Evolutionary conservation across 1,140 invertebrate genomes (phyloP).

Genomic region (Papilio dardanus): DNA sequence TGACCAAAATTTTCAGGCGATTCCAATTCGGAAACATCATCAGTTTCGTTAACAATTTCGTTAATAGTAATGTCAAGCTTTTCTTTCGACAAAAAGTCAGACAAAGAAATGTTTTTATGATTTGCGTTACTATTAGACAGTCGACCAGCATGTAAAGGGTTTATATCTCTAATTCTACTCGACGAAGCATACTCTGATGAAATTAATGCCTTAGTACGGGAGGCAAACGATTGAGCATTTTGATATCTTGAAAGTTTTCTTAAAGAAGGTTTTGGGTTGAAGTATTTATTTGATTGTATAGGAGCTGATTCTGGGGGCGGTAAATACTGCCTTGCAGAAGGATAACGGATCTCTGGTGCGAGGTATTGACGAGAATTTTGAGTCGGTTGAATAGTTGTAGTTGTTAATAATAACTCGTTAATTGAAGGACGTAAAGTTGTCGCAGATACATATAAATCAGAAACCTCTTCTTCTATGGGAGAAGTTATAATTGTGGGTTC

Average conservation of each 20-base stretch:
- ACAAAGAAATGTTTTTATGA: constrained; percentile 65
- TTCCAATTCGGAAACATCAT: constrained; percentile 53
- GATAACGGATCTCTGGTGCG: constrained; percentile 57
- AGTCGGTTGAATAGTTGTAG: constrained; percentile 43
- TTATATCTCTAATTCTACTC: constrained; percentile 30
- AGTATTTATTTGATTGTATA: constrained; percentile 56
- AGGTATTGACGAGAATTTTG: constrained; percentile 49
- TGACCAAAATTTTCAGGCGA: constrained; percentile 51
- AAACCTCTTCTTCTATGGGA: constrained; percentile 40
- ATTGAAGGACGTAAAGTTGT: constrained; percentile 45
- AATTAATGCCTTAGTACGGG: constrained; percentile 46
- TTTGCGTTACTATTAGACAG: constrained; percentile 54
- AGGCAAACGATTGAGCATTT: constrained; percentile 50
- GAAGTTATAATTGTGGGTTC: constrained; percentile 23
- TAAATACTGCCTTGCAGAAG: constrained; percentile 55
- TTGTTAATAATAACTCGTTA: constrained; percentile 36
- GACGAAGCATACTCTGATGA: constrained; percentile 28
- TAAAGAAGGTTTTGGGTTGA: constrained; percentile 48
- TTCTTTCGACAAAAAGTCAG: constrained; percentile 70
- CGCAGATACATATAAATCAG: constrained; percentile 50
- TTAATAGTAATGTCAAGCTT: constrained; percentile 68
- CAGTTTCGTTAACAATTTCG: constrained; percentile 70
- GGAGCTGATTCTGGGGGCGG: constrained; percentile 50
- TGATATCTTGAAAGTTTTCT: constrained; percentile 46
- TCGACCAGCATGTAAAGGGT: constrained; percentile 49